A percentile compares a stretch with the other conserved stretches of the same genome.
Conservation (phyloP, 1,140 invertebrate species). For the Aphelinus certus region DNA sequence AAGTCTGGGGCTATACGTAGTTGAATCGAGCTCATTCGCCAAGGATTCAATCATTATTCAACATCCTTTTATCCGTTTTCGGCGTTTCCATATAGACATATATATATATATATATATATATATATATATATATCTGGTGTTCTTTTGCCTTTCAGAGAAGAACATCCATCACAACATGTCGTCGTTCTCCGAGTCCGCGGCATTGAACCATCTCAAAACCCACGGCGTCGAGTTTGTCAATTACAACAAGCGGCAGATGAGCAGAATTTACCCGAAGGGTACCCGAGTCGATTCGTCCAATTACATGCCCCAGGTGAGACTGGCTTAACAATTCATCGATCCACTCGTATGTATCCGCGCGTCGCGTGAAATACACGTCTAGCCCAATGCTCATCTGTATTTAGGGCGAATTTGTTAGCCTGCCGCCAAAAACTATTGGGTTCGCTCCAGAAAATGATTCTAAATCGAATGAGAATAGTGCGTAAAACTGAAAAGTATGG, state of each 20-base stretch:
- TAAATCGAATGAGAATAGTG: too few relatives aligned
- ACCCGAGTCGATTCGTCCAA: constrained; percentile 81
- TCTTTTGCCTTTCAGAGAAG: constrained; percentile 68
- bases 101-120: neutral
- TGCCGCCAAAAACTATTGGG: too few relatives aligned
- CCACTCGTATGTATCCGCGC: neutral
- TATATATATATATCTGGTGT: constrained; percentile 13
- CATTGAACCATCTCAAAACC: constrained; percentile 80
- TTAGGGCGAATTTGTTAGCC: too few relatives aligned
- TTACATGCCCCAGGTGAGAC: constrained; percentile 76
- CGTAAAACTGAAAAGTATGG: too few relatives aligned
- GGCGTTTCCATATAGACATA: too few relatives aligned
- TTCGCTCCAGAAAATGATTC: too few relatives aligned
- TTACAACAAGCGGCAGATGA: constrained; percentile 81
- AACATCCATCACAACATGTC: constrained; percentile 86
- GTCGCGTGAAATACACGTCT: too few relatives aligned
- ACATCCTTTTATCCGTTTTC: too few relatives aligned
- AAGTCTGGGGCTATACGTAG: neutral
- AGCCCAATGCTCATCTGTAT: too few relatives aligned
- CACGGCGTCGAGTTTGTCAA: constrained; percentile 80
- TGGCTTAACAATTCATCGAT: neutral
- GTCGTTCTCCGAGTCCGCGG: constrained; percentile 83
- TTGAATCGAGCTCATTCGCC: neutral
- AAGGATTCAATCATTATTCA: neutral
- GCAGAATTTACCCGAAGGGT: constrained; percentile 79